Percentiles rank a stretch among this genome's conserved stretches.
Conservation (phyloP, 2,888 invertebrate genomes). For the Clistopyga incitator region DNA sequence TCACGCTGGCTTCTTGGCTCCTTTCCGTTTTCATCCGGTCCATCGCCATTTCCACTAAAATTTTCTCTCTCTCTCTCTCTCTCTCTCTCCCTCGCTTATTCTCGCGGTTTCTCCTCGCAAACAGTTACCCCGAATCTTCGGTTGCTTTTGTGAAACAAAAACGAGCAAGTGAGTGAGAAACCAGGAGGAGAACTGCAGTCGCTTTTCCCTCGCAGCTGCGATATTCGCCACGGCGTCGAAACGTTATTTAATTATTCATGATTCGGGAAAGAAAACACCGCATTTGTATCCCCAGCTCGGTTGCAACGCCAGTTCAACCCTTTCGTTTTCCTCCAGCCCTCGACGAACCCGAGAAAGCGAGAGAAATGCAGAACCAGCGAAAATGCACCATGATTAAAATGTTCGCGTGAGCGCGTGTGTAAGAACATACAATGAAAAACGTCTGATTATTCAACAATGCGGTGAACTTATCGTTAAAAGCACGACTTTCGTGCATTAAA, state of each 20-base stretch:
- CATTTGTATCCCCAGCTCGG: constrained; percentile 48
- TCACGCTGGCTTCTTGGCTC: constrained; percentile 47
- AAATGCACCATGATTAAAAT: constrained; percentile 66
- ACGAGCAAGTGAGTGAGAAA: constrained; percentile 31
- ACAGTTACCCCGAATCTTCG: not conserved
- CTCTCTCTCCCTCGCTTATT: constrained; percentile 22
- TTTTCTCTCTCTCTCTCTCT: constrained; percentile 42
- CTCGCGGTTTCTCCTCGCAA: not conserved
- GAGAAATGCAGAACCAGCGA: constrained; percentile 33
- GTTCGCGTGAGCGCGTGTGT: constrained; percentile 55
- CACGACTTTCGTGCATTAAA: not conserved
- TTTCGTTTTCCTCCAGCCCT: constrained; percentile 3
- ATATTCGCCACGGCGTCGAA: constrained; percentile 47
- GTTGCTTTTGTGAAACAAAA: not conserved
- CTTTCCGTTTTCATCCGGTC: constrained; percentile 30
- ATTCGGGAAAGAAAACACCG: constrained; percentile 61
- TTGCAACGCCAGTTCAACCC: constrained; percentile 31
- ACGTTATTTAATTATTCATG: constrained; percentile 68
- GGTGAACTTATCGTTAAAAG: not conserved
- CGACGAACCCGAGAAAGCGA: not conserved
- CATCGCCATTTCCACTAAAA: constrained; percentile 57
- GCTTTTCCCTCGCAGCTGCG: constrained; percentile 51
- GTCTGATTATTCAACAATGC: constrained; percentile 3
- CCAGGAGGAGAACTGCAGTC: constrained; percentile 5
- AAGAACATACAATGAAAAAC: constrained; percentile 24